These are phyloP conservation scores for Paedocypris sp. DNA, from an alignment of 2,113 vertebrate species.

Conservation along the genomic window DNA sequence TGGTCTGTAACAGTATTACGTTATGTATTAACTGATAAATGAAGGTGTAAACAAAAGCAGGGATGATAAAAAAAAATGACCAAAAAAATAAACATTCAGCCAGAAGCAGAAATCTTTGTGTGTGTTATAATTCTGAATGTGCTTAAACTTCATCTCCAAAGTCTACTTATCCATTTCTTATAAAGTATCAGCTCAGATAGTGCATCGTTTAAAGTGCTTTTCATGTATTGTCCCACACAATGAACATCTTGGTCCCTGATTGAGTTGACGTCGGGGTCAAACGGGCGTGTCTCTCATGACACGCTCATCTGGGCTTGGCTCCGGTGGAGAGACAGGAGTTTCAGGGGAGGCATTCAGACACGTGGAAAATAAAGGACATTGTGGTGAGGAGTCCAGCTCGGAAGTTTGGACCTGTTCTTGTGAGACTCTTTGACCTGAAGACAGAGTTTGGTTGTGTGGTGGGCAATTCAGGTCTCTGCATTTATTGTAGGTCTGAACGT, in stretches of 20 bases:
- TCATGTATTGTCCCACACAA: conserved; percentile 5
- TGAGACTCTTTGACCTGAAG: conserved; percentile 62
- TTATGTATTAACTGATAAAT: too few species aligned
- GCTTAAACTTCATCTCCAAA: not conserved
- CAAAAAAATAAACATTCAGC: conserved; percentile 5
- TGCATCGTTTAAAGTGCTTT: conserved; percentile 11
- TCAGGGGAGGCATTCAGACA: conserved; percentile 65
- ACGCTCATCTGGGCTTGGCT: conserved; percentile 73
- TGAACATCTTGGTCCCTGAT: not conserved
- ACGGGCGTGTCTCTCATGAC: conserved; percentile 90
- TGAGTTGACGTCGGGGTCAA: conserved; percentile 34
- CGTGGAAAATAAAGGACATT: conserved; percentile 68
- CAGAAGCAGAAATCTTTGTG: conserved; percentile 1
- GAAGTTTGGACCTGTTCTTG: too few species aligned
- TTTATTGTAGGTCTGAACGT: conserved; percentile 86
- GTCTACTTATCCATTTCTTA: not conserved
- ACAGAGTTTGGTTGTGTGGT: conserved; percentile 61
- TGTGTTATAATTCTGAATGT: not conserved
- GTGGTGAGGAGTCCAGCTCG: conserved; percentile 63
- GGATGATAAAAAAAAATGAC: not conserved
- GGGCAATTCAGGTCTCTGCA: conserved; percentile 79
- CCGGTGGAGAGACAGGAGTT: conserved; percentile 62
- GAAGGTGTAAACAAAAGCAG: too few species aligned
- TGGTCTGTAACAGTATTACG: too few species aligned
- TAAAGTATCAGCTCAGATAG: not conserved